Base-by-base conservation (phyloP, 2,888 invertebrate species). In the Drosophila villosipedis region DNA sequence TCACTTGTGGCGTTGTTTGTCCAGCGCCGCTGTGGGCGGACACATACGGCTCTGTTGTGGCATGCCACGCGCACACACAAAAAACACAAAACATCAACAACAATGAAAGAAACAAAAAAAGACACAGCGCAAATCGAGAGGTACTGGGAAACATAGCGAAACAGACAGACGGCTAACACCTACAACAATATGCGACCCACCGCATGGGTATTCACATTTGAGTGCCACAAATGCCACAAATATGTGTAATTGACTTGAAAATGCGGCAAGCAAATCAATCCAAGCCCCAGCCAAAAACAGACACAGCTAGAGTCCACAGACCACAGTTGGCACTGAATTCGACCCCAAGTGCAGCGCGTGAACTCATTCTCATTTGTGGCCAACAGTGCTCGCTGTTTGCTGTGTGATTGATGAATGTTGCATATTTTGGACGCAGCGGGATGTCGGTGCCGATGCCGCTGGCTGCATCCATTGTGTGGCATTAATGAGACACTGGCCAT, bases 321-420 rank as follows among this genome's bases (percentile, higher is more conserved):
- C 12, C 39, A n/a, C 69, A 64, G 66, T 73, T 65, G 71, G 71
- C 61, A 58, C 67, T 71, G 49, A 49, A 53, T 71, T 72, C 87
- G 84, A 85, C 84, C 84, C 84, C 87, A 87, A 87, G 87, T 85
- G 87, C 84, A 84, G 73, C 80, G 81, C 87, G 87, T 84, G 87
- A 84, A 84, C 84, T 84, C 84, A 84, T 84, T 84, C 78, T 77
- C 84, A 80, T 78, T 81, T 70, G 71, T 69, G 66, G 77, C 76
- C 81, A 85, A 50, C 64, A 65, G 66, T 65, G 66, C 66, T 77
- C 83, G 76, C 80, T 81, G 91, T 91, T 91, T 55, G 82, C 83
- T 78, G 82, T 81, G 90, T 91, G 91, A 91, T 91, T 91, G 91
- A 91, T 91, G 89, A 90, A 91, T 91, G 91, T 89, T 91, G 85